Conservation (phyloP, 2,113 vertebrate genomes). For the Onychostoma macrolepis region DNA sequence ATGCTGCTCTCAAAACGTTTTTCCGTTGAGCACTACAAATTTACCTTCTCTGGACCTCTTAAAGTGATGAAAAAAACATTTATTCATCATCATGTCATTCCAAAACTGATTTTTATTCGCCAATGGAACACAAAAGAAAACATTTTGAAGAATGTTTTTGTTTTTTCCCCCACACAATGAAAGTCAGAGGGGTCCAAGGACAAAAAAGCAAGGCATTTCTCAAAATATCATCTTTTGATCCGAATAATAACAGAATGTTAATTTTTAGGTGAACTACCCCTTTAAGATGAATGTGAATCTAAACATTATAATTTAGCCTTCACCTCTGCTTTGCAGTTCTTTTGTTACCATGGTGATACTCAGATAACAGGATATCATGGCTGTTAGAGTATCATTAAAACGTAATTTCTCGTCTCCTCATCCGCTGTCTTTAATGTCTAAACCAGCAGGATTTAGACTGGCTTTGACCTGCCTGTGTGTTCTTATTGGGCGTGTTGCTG, state of each 20-base stretch:
- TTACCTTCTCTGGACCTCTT: not conserved
- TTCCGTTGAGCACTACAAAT: not conserved
- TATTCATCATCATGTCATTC: not conserved
- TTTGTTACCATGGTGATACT: not conserved
- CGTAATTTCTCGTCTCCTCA: not conserved
- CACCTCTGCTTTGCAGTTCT: not conserved
- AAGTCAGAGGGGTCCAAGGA: not conserved
- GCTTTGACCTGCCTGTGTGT: conserved; percentile 9
- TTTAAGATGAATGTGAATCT: not conserved
- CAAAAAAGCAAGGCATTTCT: not conserved
- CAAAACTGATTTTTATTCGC: not conserved
- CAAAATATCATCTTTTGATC: not conserved
- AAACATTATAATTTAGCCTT: not conserved
- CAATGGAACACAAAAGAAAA: not conserved
- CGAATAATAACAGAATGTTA: not conserved
- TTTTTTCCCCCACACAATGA: not conserved
- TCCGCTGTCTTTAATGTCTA: not conserved
- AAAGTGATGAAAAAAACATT: no score
- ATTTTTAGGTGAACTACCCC: not conserved
- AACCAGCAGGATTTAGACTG: conserved; percentile 10
- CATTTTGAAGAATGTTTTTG: no score
- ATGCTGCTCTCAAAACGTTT: not conserved
- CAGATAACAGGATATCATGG: not conserved
- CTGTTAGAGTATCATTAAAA: not conserved
- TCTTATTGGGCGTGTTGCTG: not conserved